These are phyloP conservation scores for Chesias legatella DNA, from an alignment of 2,888 invertebrate species.

Conservation along the genomic window DNA sequence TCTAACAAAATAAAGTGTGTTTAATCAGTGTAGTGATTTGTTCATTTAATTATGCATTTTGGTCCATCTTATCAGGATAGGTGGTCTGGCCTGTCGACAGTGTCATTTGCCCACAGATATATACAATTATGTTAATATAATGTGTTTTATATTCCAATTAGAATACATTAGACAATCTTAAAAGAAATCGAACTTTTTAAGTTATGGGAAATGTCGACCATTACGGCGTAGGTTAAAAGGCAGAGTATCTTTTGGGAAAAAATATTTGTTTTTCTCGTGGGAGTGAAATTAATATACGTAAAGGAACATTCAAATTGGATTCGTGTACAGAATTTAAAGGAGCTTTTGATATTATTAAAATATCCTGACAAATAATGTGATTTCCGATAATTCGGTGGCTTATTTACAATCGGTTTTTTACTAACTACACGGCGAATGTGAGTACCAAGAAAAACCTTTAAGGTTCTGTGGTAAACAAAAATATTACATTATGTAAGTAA, in stretches of 20 bases:
- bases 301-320: too few relatives aligned
- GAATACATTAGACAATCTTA: constrained; percentile 7
- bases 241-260: not conserved
- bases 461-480: too few relatives aligned
- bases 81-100: constrained; percentile 9
- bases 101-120: constrained; percentile 9
- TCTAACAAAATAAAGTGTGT: too few relatives aligned
- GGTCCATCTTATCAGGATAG: not conserved
- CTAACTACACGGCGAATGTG: too few relatives aligned
- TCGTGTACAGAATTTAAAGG: too few relatives aligned
- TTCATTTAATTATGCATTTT: not conserved
- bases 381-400: too few relatives aligned
- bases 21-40: too few relatives aligned
- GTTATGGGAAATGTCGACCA: constrained; percentile 3
- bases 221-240: constrained; percentile 6
- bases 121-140: constrained; percentile 17
- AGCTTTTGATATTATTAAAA: too few relatives aligned
- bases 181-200: constrained; percentile 7
- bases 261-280: constrained; percentile 6
- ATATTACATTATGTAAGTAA: too few relatives aligned
- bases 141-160: constrained; percentile 16
- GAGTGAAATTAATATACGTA: not conserved
- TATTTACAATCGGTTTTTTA: too few relatives aligned
- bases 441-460: too few relatives aligned
- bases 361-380: too few relatives aligned